A percentile compares a stretch with the other conserved stretches of the same genome.
Evolutionary conservation across 2,113 vertebrate species (phyloP).

Genomic region (Camarhynchus parvulus): DNA sequence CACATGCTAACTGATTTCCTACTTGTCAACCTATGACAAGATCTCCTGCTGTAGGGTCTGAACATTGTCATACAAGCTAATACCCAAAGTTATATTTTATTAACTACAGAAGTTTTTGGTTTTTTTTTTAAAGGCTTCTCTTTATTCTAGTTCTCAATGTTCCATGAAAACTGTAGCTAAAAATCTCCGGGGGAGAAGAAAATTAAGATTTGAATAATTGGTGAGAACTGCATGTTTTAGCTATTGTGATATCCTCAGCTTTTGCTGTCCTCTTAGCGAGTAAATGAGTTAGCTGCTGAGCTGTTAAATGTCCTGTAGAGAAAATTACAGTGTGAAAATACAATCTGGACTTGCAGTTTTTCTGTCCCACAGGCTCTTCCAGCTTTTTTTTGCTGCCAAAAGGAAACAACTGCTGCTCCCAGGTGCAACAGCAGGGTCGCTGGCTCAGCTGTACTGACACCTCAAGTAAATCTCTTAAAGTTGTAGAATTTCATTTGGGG

Average conservation of each 20-base stretch:
- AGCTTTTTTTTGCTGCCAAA: constrained; percentile 25
- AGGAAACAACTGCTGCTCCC: not conserved
- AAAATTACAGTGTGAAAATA: constrained; percentile 20
- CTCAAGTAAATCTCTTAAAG: not conserved
- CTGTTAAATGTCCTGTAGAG: constrained; percentile 42
- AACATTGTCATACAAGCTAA: not conserved
- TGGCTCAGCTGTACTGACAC: not conserved
- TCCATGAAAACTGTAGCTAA: constrained; percentile 8
- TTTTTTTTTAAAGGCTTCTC: not conserved
- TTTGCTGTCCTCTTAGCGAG: not conserved
- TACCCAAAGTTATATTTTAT: not conserved
- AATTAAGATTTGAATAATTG: constrained; percentile 43
- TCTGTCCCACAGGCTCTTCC: not conserved
- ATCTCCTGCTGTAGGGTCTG: not conserved
- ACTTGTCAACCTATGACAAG: not conserved
- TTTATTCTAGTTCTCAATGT: not conserved
- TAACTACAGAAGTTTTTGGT: not conserved
- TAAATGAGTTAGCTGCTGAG: constrained; percentile 49
- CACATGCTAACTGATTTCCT: not conserved
- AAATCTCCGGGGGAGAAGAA: constrained; percentile 5
- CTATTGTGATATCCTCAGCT: constrained; percentile 42
- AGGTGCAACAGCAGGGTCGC: not conserved
- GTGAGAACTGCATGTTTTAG: constrained; percentile 18
- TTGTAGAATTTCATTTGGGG: not conserved
- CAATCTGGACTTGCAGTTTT: constrained; percentile 40